Conservation (phyloP, 2,797 vertebrate genomes). For the Squalus acanthias region DNA sequence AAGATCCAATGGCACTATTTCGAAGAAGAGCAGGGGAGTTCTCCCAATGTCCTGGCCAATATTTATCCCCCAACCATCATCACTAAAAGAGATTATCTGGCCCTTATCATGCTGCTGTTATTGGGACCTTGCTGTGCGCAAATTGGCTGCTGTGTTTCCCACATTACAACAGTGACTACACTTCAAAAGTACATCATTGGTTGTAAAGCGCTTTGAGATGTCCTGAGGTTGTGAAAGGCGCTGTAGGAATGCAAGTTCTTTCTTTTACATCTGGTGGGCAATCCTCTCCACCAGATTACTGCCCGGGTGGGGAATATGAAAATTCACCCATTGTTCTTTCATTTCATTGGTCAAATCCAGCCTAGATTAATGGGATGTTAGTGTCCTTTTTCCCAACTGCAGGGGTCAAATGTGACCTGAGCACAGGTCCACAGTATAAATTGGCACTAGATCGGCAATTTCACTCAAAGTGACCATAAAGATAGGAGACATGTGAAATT, state of each 20-base stretch:
- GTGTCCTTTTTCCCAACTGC: background rate
- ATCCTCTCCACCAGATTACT: background rate
- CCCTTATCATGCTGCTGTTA: no score
- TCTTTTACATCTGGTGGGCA: background rate
- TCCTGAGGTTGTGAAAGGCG: no score
- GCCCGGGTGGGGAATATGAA: background rate
- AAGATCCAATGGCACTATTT: no score
- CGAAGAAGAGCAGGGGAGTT: no score
- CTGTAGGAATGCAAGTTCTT: background rate
- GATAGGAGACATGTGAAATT: background rate
- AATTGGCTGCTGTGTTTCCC: no score
- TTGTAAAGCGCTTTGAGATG: no score
- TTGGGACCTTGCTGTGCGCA: no score
- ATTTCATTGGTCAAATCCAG: background rate
- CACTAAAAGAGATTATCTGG: no score
- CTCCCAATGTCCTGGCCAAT: no score
- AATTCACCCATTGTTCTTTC: background rate
- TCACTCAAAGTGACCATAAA: background rate
- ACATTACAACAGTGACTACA: no score
- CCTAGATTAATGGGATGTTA: background rate
- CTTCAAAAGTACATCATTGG: no score
- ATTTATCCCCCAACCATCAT: no score
- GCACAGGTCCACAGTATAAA: background rate
- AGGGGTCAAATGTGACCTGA: background rate
- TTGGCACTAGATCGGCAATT: background rate